Percentiles rank a stretch among this genome's conserved stretches.
These are phyloP conservation scores for Psittacula echo DNA, from an alignment of 2,797 vertebrate genomes.

Conservation along the genomic window DNA sequence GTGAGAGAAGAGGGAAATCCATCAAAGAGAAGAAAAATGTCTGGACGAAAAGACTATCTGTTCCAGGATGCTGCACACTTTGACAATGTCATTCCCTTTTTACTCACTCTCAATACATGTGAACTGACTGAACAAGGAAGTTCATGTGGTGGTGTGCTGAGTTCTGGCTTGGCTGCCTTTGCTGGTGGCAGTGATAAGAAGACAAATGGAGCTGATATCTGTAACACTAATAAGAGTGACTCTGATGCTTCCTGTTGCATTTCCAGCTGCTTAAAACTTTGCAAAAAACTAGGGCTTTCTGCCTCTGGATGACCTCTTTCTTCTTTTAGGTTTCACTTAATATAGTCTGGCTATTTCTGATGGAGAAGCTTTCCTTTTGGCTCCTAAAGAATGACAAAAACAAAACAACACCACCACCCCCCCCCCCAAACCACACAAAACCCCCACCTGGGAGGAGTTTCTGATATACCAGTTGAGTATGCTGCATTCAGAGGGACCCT, in stretches of 20 bases:
- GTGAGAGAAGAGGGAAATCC: background rate
- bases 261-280: background rate
- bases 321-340: background rate
- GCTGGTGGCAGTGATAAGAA: rapidly evolving
- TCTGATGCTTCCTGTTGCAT: background rate
- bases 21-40: conserved; percentile 30
- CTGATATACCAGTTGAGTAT: background rate
- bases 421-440: background rate
- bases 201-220: background rate
- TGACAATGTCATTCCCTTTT: background rate
- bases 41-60: conserved; percentile 20
- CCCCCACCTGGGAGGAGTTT: background rate
- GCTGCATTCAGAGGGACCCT: background rate
- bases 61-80: conserved; percentile 21
- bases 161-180: background rate
- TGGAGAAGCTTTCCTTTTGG: background rate
- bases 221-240: background rate
- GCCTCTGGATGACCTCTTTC: background rate
- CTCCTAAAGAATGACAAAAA: background rate
- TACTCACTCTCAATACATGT: background rate
- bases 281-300: background rate
- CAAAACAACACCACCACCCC: background rate
- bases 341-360: background rate
- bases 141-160: background rate
- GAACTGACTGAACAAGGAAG: background rate